A percentile compares a stretch with the other conserved stretches of the same genome.
Evolutionary conservation across 2,113 vertebrate genomes (phyloP).

Genomic region (Takifugu flavidus): DNA sequence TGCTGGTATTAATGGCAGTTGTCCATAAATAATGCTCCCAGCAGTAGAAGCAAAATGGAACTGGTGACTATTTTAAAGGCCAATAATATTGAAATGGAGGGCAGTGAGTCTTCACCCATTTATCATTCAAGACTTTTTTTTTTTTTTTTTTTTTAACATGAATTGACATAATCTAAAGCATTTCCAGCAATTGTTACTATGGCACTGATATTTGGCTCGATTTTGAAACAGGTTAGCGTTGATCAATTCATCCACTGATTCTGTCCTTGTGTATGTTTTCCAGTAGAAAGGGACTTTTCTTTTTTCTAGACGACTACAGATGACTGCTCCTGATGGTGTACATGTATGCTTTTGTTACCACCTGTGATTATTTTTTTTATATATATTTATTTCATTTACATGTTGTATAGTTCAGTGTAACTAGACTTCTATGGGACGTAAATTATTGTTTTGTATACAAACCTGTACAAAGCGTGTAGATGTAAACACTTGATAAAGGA

Average conservation of each 20-base stretch:
- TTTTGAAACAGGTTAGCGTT: no score
- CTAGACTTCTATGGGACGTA: constrained; percentile 89
- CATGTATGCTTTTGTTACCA: constrained; percentile 50
- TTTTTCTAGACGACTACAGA: constrained; percentile 50
- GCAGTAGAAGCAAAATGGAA: no score
- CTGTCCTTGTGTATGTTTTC: constrained; percentile 40
- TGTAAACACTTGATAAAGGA: constrained; percentile 91
- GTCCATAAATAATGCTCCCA: constrained; percentile 1
- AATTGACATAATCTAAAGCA: no score
- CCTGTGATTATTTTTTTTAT: constrained; percentile 66
- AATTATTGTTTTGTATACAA: constrained; percentile 99
- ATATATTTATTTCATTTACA: constrained; percentile 78
- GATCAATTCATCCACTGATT: no score
- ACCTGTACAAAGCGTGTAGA: constrained; percentile 90
- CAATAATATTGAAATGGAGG: no score
- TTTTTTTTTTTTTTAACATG: no score
- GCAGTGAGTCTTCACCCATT: no score
- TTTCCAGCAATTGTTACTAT: no score
- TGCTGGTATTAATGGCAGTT: neutral
- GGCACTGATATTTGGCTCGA: no score
- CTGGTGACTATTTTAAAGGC: no score
- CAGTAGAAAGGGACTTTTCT: constrained; percentile 50
- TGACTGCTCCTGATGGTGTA: constrained; percentile 57
- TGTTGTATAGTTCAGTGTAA: constrained; percentile 90
- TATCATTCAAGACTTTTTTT: no score